Conservation (phyloP, 2,797 vertebrate species). For the Lycodopsis pacificus region DNA sequence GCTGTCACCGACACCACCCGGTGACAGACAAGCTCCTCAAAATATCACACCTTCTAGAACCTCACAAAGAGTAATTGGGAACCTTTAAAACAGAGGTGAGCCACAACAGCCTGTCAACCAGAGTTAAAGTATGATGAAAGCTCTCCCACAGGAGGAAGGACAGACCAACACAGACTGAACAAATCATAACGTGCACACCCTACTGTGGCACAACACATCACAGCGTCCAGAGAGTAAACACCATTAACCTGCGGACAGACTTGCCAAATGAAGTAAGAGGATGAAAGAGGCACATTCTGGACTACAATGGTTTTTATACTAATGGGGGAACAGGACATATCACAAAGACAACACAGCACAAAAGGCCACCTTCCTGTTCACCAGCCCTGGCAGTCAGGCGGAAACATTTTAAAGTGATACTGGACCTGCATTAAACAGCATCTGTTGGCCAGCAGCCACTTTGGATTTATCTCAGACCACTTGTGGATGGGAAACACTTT, state of each 20-base stretch:
- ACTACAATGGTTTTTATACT: slow-evolving; percentile 23
- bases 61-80: neutral
- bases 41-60: neutral
- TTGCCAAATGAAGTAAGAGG: slow-evolving; percentile 24
- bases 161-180: slow-evolving; percentile 21
- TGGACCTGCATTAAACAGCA: slow-evolving; percentile 3
- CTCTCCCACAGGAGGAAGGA: slow-evolving; percentile 6
- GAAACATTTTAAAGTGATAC: slow-evolving; percentile 5
- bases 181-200: slow-evolving; percentile 1
- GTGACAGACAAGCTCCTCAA: slow-evolving; percentile 12
- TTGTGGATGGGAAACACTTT: neutral
- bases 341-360: slow-evolving; percentile 6
- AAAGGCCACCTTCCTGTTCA: slow-evolving; percentile 5
- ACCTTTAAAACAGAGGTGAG: slow-evolving; percentile 14
- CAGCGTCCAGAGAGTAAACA: slow-evolving; percentile 24
- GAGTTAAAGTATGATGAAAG: slow-evolving; percentile 23
- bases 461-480: neutral
- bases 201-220: slow-evolving; percentile 5
- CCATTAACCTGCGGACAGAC: slow-evolving; percentile 36
- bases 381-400: slow-evolving; percentile 2
- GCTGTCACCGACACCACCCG: neutral
- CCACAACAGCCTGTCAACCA: slow-evolving; percentile 28
- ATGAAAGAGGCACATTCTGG: slow-evolving; percentile 31
- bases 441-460: neutral
- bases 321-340: slow-evolving; percentile 21